phyloP scores from a whole-genome alignment of 2,888 invertebrate genomes.

The Caenorhabditis sp. region DNA sequence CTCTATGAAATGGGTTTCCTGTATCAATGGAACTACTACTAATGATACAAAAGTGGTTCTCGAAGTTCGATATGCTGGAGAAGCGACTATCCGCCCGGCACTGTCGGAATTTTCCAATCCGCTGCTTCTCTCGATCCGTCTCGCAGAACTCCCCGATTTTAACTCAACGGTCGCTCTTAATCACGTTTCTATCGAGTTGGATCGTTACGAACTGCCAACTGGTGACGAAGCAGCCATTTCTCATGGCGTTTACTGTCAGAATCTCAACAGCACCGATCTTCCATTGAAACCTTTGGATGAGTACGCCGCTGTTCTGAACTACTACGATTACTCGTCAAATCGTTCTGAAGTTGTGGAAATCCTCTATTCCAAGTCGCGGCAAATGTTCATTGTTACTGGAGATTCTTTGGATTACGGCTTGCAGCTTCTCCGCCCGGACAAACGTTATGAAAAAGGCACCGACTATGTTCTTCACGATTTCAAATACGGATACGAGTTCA shows the following conservation, averaged over 20 bases:
- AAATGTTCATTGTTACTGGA: conserved; percentile 36
- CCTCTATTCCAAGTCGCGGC: conserved; percentile 23
- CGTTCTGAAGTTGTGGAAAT: conserved; percentile 28
- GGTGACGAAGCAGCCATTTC: conserved; percentile 18
- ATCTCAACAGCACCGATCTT: background rate
- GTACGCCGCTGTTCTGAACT: conserved; percentile 34
- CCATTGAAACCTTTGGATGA: conserved; percentile 27
- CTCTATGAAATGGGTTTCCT: conserved; percentile 30
- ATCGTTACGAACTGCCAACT: conserved; percentile 37
- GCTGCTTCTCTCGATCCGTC: conserved; percentile 42
- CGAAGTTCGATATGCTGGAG: conserved; percentile 50
- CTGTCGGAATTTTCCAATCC: conserved; percentile 22
- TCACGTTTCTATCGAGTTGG: conserved; percentile 43
- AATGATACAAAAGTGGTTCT: conserved; percentile 20
- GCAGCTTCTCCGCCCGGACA: background rate
- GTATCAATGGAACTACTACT: conserved; percentile 22
- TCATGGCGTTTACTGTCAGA: conserved; percentile 37
- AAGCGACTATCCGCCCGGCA: conserved; percentile 27
- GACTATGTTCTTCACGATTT: conserved; percentile 56
- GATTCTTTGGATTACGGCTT: conserved; percentile 23
- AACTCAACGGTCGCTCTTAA: conserved; percentile 15
- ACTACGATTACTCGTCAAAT: conserved; percentile 19
- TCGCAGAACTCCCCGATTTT: conserved; percentile 31
- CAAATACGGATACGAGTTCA: conserved; percentile 52
- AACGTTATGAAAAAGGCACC: conserved; percentile 14